Conservation (phyloP, 1,140 invertebrate species). For the Drosophila athabasca region DNA sequence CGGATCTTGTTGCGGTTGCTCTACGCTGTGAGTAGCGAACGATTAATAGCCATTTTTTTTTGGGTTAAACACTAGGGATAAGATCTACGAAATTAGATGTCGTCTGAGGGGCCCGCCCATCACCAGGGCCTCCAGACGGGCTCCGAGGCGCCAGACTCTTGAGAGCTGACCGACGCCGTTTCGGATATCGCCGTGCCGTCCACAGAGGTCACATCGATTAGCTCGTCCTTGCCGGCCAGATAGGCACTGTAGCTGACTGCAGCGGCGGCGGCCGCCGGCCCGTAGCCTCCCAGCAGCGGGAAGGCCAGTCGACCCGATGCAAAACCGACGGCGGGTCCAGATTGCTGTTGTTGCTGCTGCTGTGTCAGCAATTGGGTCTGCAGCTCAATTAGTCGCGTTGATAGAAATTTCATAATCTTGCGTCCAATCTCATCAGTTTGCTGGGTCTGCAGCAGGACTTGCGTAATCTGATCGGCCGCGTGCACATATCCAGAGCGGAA, state of each 20-base stretch:
- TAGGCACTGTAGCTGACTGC: slow-evolving; percentile 64
- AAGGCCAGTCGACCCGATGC: slow-evolving; percentile 53
- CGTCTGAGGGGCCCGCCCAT: slow-evolving; percentile 14
- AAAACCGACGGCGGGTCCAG: slow-evolving; percentile 49
- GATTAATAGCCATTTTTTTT: slow-evolving; percentile 62
- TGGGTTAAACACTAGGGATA: slow-evolving; percentile 62
- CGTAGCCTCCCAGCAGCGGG: slow-evolving; percentile 63
- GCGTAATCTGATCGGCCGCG: slow-evolving; percentile 95
- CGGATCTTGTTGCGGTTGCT: slow-evolving; percentile 61
- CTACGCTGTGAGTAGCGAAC: slow-evolving; percentile 14
- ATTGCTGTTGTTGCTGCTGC: slow-evolving; percentile 37
- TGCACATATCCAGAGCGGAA: slow-evolving; percentile 96
- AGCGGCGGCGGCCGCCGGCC: slow-evolving; percentile 55
- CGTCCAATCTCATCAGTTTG: slow-evolving; percentile 91
- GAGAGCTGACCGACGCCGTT: slow-evolving; percentile 72
- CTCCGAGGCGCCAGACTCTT: slow-evolving; percentile 70
- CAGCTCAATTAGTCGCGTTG: slow-evolving; percentile 89
- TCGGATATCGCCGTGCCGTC: slow-evolving; percentile 70
- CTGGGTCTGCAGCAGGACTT: slow-evolving; percentile 90
- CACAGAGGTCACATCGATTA: slow-evolving; percentile 80
- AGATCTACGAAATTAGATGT: slow-evolving; percentile 50
- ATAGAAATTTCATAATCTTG: slow-evolving; percentile 94
- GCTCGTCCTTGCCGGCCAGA: slow-evolving; percentile 66
- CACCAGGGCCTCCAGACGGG: slow-evolving; percentile 80
- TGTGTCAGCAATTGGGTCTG: slow-evolving; percentile 73